phyloP scores from a whole-genome alignment of 2,113 vertebrate genomes.

The Lagopus muta region DNA sequence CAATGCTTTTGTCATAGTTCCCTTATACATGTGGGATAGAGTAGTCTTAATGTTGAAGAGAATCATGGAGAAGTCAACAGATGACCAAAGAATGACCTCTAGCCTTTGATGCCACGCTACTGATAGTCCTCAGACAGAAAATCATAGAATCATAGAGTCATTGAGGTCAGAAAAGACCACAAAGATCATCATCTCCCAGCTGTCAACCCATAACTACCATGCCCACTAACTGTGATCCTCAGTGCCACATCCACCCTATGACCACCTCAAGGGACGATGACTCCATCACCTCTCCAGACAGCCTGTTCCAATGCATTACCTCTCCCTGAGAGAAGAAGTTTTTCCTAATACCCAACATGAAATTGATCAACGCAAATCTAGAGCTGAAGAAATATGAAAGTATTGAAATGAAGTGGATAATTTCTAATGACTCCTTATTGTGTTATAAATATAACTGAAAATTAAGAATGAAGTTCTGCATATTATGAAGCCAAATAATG shows the following conservation, averaged over 20 bases:
- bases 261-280: no score
- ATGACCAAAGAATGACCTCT: neutral
- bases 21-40: neutral
- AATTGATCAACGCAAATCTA: neutral
- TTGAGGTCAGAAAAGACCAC: no score
- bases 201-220: no score
- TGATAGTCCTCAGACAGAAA: neutral
- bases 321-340: no score
- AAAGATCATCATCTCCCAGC: no score
- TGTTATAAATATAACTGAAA: slow-evolving; percentile 32
- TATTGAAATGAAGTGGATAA: slow-evolving; percentile 16
- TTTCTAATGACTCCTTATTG: neutral
- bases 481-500: neutral
- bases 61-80: neutral
- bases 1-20: accelerated
- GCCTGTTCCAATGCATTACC: no score
- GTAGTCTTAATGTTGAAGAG: accelerated
- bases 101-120: neutral
- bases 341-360: no score
- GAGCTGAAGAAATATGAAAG: neutral
- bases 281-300: no score
- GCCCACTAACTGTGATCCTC: no score
- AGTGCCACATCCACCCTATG: no score
- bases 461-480: neutral
- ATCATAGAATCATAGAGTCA: no score